Base-by-base conservation (phyloP, 2,113 vertebrate genomes). In the mouse (Mus musculus) region DNA sequence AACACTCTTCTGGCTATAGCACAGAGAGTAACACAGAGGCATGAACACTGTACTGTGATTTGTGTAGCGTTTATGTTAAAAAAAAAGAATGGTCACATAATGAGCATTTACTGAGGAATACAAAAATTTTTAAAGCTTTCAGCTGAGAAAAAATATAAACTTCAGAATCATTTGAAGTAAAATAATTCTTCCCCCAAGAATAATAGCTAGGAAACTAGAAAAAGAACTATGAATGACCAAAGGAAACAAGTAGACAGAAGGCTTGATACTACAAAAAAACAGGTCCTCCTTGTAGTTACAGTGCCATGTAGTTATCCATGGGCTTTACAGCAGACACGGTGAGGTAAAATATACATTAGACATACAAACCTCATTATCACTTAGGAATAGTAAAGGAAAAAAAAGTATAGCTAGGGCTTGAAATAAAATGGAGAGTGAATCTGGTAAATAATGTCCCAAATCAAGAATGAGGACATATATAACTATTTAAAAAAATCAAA, bases 131-230 rank as follows among this genome's bases (percentile, higher is more conserved):
- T 39, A 89, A 89, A 49, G 39, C 26, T 76, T 85, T 59, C 54
- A 56, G 19, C 33, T 65, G 63, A 89, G 77, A 84, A 95, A 96
- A 95, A 95, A 95, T n/a, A 67, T 69, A 75, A 52, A 73, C 84
- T 85, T 90, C 17, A 73, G 13, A 76, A 88, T 67, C 69, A 67
- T 33, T 1, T 86, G 49, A 93, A 93, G 82, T 90, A 67, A 96
- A 95, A 92, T 67, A 39, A 54, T 90, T 96, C n/a, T 30, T 85
- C 63, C 86, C 85, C 71, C 19, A 90, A 88, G 96, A 97, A 80
- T 76, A 96, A 96, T 63, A 39, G 22, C 63, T 71, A 92, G 19
- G 85, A 90, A 87, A 63, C 76, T 54, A 78, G 54, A 86, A 71
- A 76, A 88, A 52, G 76, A 96, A 94, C 30, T 61, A 61, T 7